These are phyloP conservation scores for Pogonus chalceus DNA, from an alignment of 1,140 invertebrate genomes.

Conservation along the genomic window DNA sequence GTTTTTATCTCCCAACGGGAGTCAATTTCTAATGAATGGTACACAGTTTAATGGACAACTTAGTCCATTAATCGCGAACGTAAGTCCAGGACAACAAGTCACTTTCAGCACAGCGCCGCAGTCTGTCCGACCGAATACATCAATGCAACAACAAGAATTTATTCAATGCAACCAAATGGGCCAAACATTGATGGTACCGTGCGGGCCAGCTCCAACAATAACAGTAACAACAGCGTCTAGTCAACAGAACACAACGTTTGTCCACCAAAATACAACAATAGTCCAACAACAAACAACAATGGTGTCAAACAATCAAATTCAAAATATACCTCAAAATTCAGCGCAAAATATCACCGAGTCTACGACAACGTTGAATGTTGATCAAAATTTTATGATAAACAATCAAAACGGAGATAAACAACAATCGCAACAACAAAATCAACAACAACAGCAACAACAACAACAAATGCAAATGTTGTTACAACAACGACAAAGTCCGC, in stretches of 20 bases:
- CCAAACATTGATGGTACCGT: slow-evolving; percentile 65
- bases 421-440: slow-evolving; percentile 34
- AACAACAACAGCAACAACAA: slow-evolving; percentile 36
- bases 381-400: slow-evolving; percentile 31
- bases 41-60: slow-evolving; percentile 66
- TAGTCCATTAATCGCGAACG: slow-evolving; percentile 63
- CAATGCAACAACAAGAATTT: slow-evolving; percentile 49
- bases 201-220: slow-evolving; percentile 52
- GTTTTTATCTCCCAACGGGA: slow-evolving; percentile 60
- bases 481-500: slow-evolving; percentile 32
- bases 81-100: slow-evolving; percentile 57
- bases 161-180: slow-evolving; percentile 60
- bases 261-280: slow-evolving; percentile 59
- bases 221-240: slow-evolving; percentile 46
- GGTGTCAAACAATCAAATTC: slow-evolving; percentile 57
- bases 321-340: slow-evolving; percentile 24
- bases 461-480: slow-evolving; percentile 40
- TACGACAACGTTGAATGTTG: slow-evolving; percentile 26
- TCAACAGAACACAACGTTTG: slow-evolving; percentile 60
- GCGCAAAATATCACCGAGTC: slow-evolving; percentile 9
- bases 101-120: slow-evolving; percentile 48
- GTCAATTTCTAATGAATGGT: slow-evolving; percentile 62
- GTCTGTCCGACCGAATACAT: slow-evolving; percentile 42
- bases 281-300: slow-evolving; percentile 57
- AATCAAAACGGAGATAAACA: slow-evolving; percentile 16